Evolutionary conservation across 2,888 invertebrate species (phyloP).

Genomic region (Eilema caniola): DNA sequence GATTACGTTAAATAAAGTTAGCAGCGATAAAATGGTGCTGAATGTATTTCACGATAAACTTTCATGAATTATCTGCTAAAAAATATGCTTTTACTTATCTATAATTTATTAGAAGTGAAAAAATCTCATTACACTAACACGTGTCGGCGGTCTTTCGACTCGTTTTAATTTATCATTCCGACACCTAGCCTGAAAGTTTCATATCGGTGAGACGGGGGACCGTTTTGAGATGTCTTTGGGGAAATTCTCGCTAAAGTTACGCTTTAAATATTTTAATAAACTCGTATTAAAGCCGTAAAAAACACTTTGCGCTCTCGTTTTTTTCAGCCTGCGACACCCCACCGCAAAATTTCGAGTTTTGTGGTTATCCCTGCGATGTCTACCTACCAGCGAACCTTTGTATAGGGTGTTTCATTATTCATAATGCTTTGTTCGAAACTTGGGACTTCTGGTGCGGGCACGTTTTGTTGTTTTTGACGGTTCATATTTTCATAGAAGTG

Average conservation of each 20-base stretch:
- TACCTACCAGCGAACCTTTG: slow-evolving; percentile 59
- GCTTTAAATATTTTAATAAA: slow-evolving; percentile 87
- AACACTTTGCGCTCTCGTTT: slow-evolving; percentile 83
- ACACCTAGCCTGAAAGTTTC: slow-evolving; percentile 72
- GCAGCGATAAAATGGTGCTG: background rate
- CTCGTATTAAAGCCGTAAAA: slow-evolving; percentile 85
- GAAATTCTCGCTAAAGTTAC: slow-evolving; percentile 83
- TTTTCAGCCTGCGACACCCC: slow-evolving; percentile 67
- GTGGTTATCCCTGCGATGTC: slow-evolving; percentile 54
- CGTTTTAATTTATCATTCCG: slow-evolving; percentile 82
- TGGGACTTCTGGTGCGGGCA: slow-evolving; percentile 70
- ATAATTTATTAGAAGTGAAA: slow-evolving; percentile 55
- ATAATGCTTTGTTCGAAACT: slow-evolving; percentile 82
- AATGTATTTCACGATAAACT: background rate
- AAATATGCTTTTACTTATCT: slow-evolving; percentile 8
- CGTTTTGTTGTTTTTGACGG: slow-evolving; percentile 76
- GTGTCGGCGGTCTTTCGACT: slow-evolving; percentile 64
- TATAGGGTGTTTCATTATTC: slow-evolving; percentile 83
- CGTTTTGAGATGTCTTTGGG: slow-evolving; percentile 79
- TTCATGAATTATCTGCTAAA: background rate
- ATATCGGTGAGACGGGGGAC: slow-evolving; percentile 70
- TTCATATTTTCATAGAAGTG: slow-evolving; percentile 56
- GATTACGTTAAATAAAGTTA: background rate
- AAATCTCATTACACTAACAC: slow-evolving; percentile 65
- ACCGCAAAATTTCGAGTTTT: slow-evolving; percentile 64